Evolutionary conservation across 2,888 invertebrate species (phyloP), one percentile per base, ranked within the genome.

Genomic region (Acrobasis repandana): DNA sequence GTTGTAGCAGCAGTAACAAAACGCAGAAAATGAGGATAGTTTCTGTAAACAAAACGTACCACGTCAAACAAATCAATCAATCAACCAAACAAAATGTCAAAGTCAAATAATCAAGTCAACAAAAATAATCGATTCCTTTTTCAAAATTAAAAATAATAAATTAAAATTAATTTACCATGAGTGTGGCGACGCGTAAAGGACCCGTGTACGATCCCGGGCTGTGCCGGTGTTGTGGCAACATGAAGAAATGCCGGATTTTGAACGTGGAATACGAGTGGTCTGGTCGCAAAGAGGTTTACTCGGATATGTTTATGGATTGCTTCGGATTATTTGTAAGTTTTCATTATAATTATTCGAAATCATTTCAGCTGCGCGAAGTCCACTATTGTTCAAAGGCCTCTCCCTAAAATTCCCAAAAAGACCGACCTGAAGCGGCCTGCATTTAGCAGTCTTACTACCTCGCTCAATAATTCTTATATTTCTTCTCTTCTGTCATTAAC

Each of bases 251-350:
- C 65, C 80, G 91, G 16, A 69, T 91, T 63, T 65, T 91, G 43
- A 84, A 82, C 0, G 70, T 74, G 0, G 90, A 91, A 67, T 91
- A 91, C 58, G 83, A 86, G 38, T 90, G 86, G 82, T 77, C 78
- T 71, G 86, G 80, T 0, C 73, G 76, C 16, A 89, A 88, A 66
- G 91, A 91, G 71, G 68, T 86, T 0, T 91, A 91, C 67, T 85
- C 90, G 0, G 90, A 91, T 63, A 89, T 91, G 86, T 80, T 91
- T 64, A 83, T 89, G 85, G 91, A 91, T 65, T 88, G 88, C 66
- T 91, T 88, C 70, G 91, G 91, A 0, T 77, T 91, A 34, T 71
- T 90, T 57, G 90, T 91, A 66, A 85, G 89, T 52, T 58, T 54
- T 52, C 52, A 10, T 50, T 48, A 65, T 50, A 0, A 28, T 28